phyloP scores from a whole-genome alignment of 2,113 vertebrate species.

The Grammomys surdaster region DNA sequence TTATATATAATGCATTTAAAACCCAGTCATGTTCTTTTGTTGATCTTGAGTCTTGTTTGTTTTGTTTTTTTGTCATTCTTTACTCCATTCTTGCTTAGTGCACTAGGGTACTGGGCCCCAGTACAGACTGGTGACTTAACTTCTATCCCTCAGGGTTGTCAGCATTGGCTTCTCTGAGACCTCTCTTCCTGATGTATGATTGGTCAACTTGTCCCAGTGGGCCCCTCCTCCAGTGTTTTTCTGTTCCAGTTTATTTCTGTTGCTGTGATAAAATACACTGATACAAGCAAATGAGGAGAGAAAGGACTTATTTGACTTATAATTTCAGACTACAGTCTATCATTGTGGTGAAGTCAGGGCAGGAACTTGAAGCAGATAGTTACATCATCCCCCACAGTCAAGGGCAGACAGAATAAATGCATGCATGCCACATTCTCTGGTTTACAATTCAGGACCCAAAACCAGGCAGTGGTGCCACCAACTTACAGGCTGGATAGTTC shows the following conservation, averaged over 20 bases:
- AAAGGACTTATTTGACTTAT: neutral
- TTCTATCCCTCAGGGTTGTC: neutral
- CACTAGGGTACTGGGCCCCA: neutral
- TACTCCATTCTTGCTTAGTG: neutral
- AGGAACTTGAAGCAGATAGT: neutral
- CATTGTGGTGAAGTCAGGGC: neutral
- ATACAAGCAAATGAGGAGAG: neutral
- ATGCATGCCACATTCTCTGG: neutral
- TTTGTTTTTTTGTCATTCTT: neutral
- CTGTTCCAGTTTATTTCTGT: neutral
- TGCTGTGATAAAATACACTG: neutral
- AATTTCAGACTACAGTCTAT: neutral
- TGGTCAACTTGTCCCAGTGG: neutral
- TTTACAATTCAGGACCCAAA: neutral
- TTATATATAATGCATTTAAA: neutral
- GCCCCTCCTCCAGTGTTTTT: neutral
- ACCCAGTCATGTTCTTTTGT: neutral
- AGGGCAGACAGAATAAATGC: neutral
- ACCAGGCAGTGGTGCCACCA: neutral
- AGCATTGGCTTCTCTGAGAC: neutral
- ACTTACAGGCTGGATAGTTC: neutral
- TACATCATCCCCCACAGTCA: neutral
- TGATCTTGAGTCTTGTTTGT: neutral
- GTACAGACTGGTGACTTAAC: neutral
- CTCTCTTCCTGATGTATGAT: neutral